Conservation (phyloP, 1,140 invertebrate species). For the Bombus pyrosoma region DNA sequence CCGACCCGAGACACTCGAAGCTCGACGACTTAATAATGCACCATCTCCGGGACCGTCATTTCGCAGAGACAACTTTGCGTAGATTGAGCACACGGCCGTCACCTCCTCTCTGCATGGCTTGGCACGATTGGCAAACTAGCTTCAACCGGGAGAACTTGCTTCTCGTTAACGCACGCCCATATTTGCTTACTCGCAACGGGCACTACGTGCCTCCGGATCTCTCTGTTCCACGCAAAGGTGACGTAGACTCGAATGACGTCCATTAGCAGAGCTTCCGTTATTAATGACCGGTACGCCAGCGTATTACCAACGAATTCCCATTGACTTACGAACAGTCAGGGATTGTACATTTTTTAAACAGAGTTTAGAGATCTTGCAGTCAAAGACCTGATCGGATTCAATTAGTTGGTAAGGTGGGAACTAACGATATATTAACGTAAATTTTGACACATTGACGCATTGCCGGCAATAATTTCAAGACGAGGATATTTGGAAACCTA, state of each 20-base stretch:
- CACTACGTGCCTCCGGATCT: background rate
- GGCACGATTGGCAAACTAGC: constrained; percentile 50
- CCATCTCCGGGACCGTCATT: constrained; percentile 54
- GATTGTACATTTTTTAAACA: background rate
- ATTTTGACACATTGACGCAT: no score
- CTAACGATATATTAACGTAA: no score
- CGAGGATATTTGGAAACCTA: no score
- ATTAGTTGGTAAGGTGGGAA: no score
- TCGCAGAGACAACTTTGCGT: constrained; percentile 55
- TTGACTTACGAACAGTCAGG: background rate
- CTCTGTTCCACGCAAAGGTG: background rate
- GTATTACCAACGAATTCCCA: background rate
- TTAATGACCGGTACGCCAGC: background rate
- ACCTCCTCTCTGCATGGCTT: background rate
- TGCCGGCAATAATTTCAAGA: no score
- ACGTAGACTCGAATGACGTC: background rate
- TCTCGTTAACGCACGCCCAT: constrained; percentile 53
- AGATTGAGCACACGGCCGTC: constrained; percentile 32
- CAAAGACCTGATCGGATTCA: no score
- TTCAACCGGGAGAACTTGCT: background rate
- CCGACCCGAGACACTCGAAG: constrained; percentile 25
- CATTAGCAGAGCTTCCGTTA: constrained; percentile 1
- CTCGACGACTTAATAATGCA: constrained; percentile 60
- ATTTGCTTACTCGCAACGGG: constrained; percentile 15
- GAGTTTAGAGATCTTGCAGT: no score